Base-by-base conservation (phyloP, 1,140 invertebrate genomes). In the Fopius arisanus region DNA sequence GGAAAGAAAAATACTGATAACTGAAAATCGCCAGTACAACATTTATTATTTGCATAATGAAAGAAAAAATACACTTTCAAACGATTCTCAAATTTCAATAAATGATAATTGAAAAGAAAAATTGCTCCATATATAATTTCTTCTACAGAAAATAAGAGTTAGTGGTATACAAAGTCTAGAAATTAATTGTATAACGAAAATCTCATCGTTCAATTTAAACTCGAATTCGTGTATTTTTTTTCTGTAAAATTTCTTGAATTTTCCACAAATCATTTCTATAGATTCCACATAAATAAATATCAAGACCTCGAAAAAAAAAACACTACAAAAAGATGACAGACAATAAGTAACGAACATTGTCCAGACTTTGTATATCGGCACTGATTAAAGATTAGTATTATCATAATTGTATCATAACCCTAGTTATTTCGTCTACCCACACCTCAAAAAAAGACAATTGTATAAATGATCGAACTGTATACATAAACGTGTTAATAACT, bases 1-100 rank as follows among this genome's bases (percentile, higher is more conserved):
- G 72, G 67, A 69, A 69, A 69, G 51, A 74, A 74, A 65, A 74
- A 74, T 69, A 69, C 66, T 74, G 33, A 69, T 63, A 63, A 69
- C 31, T 29, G 59, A 48, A 68, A 70, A 68, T 65, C 23, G n/a
- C 14, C 51, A 69, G 12, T 65, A 74, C 59, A 74, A 69, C 23
- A 69, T 74, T 69, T 74, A 69, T 74, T 69, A 65, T 63, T 65
- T 37, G 62, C 43, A 65, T 72, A 43, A 59, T 12, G 66, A 72
- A 74, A 71, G 28, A n/a, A 63, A 48, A 68, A 74, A 19, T 74
- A 74, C 72, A 74, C 69, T 43, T 59, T 59, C 33, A 43, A 70
- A 37, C 14, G 41, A 65, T 65, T 31, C 40, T 62, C n/a, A 19
- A 72, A 48, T 40, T 37, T 59, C 26, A 16, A 59, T 21, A 21